Evolutionary conservation across 2,113 vertebrate genomes (phyloP).

Genomic region (Pelodiscus sinensis): DNA sequence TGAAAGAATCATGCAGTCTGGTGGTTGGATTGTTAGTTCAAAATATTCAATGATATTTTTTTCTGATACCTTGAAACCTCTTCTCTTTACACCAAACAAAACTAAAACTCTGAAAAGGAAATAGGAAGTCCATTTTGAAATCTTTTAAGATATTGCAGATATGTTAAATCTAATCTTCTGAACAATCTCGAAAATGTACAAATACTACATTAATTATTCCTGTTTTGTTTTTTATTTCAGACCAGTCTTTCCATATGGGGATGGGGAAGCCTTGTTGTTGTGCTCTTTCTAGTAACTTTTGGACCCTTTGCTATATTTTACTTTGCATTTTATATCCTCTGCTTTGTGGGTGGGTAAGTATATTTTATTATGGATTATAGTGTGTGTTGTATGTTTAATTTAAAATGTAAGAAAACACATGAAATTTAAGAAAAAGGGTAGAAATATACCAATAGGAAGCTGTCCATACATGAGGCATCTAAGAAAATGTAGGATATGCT

Average conservation of each 20-base stretch:
- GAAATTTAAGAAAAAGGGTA: background rate
- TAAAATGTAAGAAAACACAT: background rate
- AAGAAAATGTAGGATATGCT: background rate
- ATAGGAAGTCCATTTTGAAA: background rate
- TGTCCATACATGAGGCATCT: background rate
- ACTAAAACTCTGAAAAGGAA: background rate
- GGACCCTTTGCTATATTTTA: conserved; percentile 99
- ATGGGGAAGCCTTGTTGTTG: conserved; percentile 96
- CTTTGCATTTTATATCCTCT: conserved; percentile 98
- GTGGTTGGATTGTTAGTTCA: background rate
- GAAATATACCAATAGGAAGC: background rate
- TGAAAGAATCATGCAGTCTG: background rate
- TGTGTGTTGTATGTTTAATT: background rate
- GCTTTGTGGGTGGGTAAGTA: conserved; percentile 97
- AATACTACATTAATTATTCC: background rate
- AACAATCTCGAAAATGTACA: background rate
- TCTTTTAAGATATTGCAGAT: background rate
- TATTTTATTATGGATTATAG: background rate
- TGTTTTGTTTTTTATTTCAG: conserved; percentile 82
- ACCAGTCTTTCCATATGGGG: conserved; percentile 97
- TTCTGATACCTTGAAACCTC: background rate
- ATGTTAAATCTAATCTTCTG: background rate
- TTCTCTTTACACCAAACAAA: background rate
- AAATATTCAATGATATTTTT: background rate
- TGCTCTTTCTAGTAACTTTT: conserved; percentile 97